These are phyloP conservation scores for Nephila pilipes DNA, from an alignment of 1,140 invertebrate genomes.

Conservation along the genomic window DNA sequence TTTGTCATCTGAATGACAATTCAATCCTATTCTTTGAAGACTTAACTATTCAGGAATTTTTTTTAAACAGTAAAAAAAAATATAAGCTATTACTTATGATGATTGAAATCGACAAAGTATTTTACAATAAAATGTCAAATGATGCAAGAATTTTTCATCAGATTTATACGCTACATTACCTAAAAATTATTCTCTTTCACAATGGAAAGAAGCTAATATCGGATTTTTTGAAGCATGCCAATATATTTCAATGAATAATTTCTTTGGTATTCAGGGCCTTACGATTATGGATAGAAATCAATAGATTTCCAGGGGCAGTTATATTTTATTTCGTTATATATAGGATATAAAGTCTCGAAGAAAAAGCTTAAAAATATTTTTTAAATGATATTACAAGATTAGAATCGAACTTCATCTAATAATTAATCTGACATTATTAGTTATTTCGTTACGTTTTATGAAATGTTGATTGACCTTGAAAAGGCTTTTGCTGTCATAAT, in stretches of 20 bases:
- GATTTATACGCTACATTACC: conserved; percentile 39
- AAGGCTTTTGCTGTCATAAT: too few species aligned
- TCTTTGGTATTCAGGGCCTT: neutral
- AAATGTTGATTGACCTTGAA: too few species aligned
- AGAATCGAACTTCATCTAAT: too few species aligned
- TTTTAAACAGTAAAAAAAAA: too few species aligned
- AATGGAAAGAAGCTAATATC: conserved; percentile 12
- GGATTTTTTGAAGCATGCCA: neutral
- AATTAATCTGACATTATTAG: too few species aligned
- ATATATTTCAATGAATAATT: conserved; percentile 4
- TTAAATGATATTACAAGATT: too few species aligned
- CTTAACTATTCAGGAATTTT: too few species aligned
- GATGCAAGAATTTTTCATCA: neutral
- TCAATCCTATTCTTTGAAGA: too few species aligned
- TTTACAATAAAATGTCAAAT: neutral
- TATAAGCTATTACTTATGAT: too few species aligned
- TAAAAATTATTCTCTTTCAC: neutral
- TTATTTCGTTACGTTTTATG: too few species aligned
- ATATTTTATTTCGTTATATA: neutral
- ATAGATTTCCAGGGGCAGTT: neutral
- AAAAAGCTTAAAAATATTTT: neutral
- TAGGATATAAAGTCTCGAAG: neutral
- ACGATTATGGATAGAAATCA: conserved; percentile 22
- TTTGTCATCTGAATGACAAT: too few species aligned
- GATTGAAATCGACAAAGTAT: neutral